These are phyloP conservation scores for Menura novaehollandiae DNA, from an alignment of 2,113 vertebrate species.

Conservation along the genomic window DNA sequence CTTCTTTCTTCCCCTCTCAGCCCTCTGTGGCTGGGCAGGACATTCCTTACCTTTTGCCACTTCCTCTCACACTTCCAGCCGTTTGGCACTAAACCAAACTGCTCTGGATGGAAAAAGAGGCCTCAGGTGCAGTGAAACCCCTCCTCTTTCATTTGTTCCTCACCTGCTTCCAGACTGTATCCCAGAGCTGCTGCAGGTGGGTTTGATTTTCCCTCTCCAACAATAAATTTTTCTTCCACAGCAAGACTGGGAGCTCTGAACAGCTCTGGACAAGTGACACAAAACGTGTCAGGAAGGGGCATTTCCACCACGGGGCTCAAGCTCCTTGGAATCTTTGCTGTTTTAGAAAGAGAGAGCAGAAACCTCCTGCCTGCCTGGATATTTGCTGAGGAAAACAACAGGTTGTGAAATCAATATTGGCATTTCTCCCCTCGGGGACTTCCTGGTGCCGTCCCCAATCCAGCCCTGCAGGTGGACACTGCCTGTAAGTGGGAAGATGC, in stretches of 20 bases:
- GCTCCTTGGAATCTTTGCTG: background rate
- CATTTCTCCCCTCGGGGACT: background rate
- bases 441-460: fast-evolving
- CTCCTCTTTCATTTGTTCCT: background rate
- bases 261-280: background rate
- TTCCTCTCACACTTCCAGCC: background rate
- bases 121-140: background rate
- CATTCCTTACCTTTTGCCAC: background rate
- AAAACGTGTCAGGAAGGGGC: fast-evolving
- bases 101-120: background rate
- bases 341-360: background rate
- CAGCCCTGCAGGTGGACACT: background rate
- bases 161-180: background rate
- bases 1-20: background rate
- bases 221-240: background rate
- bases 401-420: background rate
- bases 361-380: background rate
- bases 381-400: background rate
- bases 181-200: background rate
- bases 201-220: background rate
- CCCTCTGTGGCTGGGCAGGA: background rate
- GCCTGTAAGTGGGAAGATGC: background rate
- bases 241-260: background rate
- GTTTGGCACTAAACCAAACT: fast-evolving
- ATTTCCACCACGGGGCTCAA: background rate